These are phyloP conservation scores for Tetramorium simillimum DNA, from an alignment of 1,140 invertebrate genomes.

Conservation along the genomic window DNA sequence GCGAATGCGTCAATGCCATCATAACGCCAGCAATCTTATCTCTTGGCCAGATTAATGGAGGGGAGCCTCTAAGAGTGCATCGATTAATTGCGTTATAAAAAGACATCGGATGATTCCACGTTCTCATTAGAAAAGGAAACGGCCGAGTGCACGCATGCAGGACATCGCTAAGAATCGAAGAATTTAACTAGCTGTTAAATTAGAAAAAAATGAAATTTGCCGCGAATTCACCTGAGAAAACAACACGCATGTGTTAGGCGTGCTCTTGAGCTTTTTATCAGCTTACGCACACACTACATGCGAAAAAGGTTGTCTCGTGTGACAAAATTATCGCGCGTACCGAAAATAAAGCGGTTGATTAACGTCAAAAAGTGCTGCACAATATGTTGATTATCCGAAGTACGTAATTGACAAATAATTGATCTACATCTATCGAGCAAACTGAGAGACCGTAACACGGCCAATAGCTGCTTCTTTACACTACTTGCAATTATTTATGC, in stretches of 20 bases:
- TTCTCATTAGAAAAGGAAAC: background rate
- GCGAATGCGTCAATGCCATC: constrained; percentile 32
- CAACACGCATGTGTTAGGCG: constrained; percentile 31
- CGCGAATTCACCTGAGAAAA: constrained; percentile 51
- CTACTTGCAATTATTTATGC: constrained; percentile 30
- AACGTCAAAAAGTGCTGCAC: constrained; percentile 3
- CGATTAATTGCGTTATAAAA: constrained; percentile 41
- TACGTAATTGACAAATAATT: constrained; percentile 38
- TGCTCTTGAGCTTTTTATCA: constrained; percentile 40
- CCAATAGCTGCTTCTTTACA: constrained; percentile 20
- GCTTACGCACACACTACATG: background rate
- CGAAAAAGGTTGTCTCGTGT: background rate
- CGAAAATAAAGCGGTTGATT: constrained; percentile 41
- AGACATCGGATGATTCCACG: background rate
- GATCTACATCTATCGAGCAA: constrained; percentile 2
- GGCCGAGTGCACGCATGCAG: background rate
- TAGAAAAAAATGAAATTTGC: background rate
- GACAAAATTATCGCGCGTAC: constrained; percentile 57
- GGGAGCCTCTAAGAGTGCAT: constrained; percentile 43
- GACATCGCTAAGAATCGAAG: background rate
- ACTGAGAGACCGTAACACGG: background rate
- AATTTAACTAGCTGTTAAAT: background rate
- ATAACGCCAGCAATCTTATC: constrained; percentile 62
- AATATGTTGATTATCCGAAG: constrained; percentile 17
- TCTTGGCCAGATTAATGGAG: constrained; percentile 19